These are phyloP conservation scores for Symphodus melops DNA, from an alignment of 2,113 vertebrate genomes.

Conservation along the genomic window DNA sequence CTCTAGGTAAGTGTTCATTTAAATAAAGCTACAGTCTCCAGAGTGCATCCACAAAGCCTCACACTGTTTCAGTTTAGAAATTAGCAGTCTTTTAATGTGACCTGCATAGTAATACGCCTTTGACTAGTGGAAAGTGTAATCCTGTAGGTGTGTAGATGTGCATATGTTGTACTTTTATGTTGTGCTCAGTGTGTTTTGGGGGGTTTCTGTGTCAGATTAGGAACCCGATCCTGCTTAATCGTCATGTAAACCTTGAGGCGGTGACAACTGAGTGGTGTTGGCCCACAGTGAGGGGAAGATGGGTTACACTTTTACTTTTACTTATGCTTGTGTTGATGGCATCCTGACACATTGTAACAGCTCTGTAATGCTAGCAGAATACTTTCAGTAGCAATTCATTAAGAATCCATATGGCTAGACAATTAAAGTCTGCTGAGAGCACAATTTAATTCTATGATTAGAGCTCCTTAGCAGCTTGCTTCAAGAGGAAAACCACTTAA, in stretches of 20 bases:
- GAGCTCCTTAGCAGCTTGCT: conserved; percentile 33
- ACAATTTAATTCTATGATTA: conserved; percentile 42
- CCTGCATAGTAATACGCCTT: not conserved
- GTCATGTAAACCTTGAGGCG: conserved; percentile 17
- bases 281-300: conserved; percentile 15
- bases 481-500: conserved; percentile 35
- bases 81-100: conserved; percentile 10
- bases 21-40: conserved; percentile 7
- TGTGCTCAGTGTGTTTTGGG: not conserved
- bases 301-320: conserved; percentile 34
- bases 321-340: conserved; percentile 4
- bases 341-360: not conserved
- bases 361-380: conserved; percentile 2
- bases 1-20: not conserved
- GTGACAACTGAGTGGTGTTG: conserved; percentile 19
- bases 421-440: conserved; percentile 46
- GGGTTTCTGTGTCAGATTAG: conserved; percentile 16
- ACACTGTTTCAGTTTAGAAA: not conserved
- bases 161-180: not conserved
- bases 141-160: not conserved
- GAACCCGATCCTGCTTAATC: conserved; percentile 43
- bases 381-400: conserved; percentile 9
- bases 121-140: not conserved
- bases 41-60: not conserved
- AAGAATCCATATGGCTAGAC: conserved; percentile 40